Conservation (phyloP, 2,888 invertebrate genomes). For the Acanthosepion lycidas region DNA sequence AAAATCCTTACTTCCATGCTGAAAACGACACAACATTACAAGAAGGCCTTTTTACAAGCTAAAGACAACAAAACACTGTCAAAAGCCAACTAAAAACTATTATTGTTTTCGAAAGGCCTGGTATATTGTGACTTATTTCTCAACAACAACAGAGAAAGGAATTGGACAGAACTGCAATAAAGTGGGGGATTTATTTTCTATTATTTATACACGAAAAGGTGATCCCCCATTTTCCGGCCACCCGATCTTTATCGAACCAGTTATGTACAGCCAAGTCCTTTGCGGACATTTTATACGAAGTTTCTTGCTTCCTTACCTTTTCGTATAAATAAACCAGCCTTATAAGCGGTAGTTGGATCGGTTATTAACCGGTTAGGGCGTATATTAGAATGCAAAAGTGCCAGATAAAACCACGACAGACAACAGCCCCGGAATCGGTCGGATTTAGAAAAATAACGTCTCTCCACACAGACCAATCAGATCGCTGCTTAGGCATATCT, state of each 20-base stretch:
- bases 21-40: background rate
- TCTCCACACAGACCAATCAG: slow-evolving; percentile 42
- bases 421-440: slow-evolving; percentile 33
- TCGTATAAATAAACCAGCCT: slow-evolving; percentile 33
- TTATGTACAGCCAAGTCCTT: background rate
- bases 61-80: background rate
- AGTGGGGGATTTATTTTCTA: background rate
- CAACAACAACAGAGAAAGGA: slow-evolving; percentile 10
- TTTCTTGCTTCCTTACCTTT: background rate
- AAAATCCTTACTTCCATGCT: background rate
- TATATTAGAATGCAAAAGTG: background rate
- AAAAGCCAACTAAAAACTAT: background rate
- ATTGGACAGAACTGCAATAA: background rate
- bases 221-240: slow-evolving; percentile 34
- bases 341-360: slow-evolving; percentile 18
- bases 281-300: background rate
- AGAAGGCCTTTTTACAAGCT: background rate
- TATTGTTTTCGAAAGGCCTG: background rate
- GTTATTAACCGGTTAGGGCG: slow-evolving; percentile 39
- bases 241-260: slow-evolving; percentile 24
- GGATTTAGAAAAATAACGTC: slow-evolving; percentile 45
- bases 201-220: background rate
- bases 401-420: slow-evolving; percentile 10
- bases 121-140: slow-evolving; percentile 17
- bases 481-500: slow-evolving; percentile 41